Evolutionary conservation across 2,888 invertebrate species (phyloP).

Genomic region (Torymus texanus): DNA sequence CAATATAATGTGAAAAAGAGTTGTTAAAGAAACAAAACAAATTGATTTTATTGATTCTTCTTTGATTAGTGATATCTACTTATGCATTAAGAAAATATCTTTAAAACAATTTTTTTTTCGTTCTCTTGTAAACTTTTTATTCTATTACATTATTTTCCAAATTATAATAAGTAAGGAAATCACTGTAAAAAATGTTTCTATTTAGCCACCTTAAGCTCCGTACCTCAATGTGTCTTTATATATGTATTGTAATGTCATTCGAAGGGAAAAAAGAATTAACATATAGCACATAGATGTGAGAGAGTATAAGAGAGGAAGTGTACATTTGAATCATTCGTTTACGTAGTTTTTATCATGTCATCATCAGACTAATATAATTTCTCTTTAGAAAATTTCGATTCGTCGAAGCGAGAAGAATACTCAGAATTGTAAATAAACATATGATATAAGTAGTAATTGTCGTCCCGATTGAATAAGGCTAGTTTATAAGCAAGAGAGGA

Average conservation of each 20-base stretch:
- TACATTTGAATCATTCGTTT: not conserved
- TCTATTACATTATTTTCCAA: no score
- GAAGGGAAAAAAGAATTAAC: not conserved
- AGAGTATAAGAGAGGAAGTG: no score
- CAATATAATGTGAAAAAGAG: no score
- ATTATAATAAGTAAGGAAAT: no score
- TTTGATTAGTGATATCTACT: no score
- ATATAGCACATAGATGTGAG: no score
- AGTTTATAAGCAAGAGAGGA: slow-evolving; percentile 43
- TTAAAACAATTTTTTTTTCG: no score
- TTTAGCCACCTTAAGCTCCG: slow-evolving; percentile 7
- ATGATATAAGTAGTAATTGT: slow-evolving; percentile 41
- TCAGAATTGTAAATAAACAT: slow-evolving; percentile 43
- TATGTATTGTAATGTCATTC: slow-evolving; percentile 24
- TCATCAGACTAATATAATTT: slow-evolving; percentile 17
- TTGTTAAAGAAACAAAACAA: no score
- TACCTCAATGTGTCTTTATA: slow-evolving; percentile 35
- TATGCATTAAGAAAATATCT: no score
- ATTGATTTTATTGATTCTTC: no score
- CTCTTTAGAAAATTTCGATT: not conserved
- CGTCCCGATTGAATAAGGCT: slow-evolving; percentile 47
- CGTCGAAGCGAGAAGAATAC: slow-evolving; percentile 21
- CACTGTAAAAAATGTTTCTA: not conserved
- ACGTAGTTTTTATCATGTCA: not conserved
- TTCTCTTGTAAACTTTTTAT: no score